Conservation (phyloP, 2,797 vertebrate genomes). For the Anguilla marmorata region DNA sequence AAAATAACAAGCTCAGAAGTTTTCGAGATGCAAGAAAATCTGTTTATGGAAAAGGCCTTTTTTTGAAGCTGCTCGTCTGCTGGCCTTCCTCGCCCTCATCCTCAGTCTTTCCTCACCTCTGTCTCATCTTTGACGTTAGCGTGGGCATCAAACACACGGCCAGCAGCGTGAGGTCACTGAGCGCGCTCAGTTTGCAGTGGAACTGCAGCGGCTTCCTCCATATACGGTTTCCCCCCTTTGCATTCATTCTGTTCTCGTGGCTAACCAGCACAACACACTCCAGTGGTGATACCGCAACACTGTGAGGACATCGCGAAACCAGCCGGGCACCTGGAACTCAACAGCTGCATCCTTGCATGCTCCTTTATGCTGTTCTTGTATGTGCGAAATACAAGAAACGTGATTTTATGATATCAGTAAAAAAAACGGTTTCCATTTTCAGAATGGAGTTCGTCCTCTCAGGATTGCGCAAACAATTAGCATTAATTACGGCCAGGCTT, state of each 20-base stretch:
- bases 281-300: background rate
- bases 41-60: constrained; percentile 6
- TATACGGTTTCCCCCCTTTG: background rate
- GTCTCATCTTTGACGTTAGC: constrained; percentile 30
- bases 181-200: constrained; percentile 25
- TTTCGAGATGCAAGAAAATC: constrained; percentile 24
- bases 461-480: constrained; percentile 2
- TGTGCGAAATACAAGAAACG: background rate
- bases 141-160: constrained; percentile 35
- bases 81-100: constrained; percentile 34
- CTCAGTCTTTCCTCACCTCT: constrained; percentile 29
- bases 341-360: background rate
- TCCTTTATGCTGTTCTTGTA: background rate
- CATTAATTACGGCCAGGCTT: background rate
- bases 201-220: background rate
- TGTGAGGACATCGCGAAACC: background rate
- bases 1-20: constrained; percentile 17
- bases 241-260: constrained; percentile 1
- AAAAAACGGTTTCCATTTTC: background rate
- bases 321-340: constrained; percentile 11
- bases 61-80: constrained; percentile 41
- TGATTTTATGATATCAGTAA: background rate
- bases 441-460: background rate
- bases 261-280: background rate
- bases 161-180: constrained; percentile 45